phyloP scores from a whole-genome alignment of 2,113 vertebrate genomes.

The Origma solitaria region DNA sequence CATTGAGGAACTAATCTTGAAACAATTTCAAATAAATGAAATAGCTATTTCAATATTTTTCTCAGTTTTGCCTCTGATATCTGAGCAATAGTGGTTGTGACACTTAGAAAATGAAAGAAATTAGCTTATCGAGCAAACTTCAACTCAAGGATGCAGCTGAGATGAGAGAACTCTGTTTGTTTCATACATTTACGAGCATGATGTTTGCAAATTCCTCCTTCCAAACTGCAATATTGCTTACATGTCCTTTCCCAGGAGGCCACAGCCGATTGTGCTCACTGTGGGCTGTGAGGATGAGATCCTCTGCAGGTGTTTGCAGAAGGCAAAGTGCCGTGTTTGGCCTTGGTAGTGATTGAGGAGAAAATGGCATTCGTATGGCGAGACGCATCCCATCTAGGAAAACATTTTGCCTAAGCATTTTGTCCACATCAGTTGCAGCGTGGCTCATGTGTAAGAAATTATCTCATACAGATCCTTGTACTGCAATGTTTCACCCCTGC shows the following conservation, averaged over 20 bases:
- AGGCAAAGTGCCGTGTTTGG: fast-evolving
- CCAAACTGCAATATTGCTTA: background rate
- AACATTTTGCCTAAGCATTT: background rate
- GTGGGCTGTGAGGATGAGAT: background rate
- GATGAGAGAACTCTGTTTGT: background rate
- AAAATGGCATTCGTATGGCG: background rate
- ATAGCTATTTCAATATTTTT: background rate
- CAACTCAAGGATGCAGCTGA: background rate
- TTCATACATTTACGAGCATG: background rate
- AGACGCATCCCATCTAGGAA: background rate
- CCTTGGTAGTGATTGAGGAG: background rate
- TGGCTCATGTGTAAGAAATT: background rate
- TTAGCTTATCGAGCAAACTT: background rate
- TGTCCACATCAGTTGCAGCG: background rate
- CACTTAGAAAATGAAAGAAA: background rate
- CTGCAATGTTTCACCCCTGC: background rate
- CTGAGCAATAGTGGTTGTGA: background rate
- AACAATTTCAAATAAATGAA: background rate
- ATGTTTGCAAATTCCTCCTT: background rate
- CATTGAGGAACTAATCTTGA: background rate
- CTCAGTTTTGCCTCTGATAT: background rate
- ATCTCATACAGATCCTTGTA: background rate
- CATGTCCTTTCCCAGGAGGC: background rate
- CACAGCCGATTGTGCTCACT: background rate
- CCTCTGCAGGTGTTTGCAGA: background rate